Base-by-base conservation (phyloP, 2,888 invertebrate genomes). In the Hirudinaria manillensis region DNA sequence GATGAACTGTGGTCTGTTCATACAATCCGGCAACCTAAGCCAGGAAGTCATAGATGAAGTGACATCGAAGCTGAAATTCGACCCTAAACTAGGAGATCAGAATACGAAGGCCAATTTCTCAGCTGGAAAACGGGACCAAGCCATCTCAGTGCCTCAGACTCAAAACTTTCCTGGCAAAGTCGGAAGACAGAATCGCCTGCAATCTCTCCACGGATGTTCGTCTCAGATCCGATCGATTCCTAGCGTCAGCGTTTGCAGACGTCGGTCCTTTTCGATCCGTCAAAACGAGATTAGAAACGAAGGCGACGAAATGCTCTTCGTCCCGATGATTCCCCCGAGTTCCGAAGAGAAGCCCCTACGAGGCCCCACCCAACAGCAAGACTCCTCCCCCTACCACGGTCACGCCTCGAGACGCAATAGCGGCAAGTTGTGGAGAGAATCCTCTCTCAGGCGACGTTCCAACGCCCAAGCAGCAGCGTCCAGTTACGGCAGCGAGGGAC, bases 201-300 rank as follows among this genome's bases (percentile, higher is more conserved):
- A 68, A 32, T 68, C 68, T 32, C 4, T 68, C 36, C 29, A 29
- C 6, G 29, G 29, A 29, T 1, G 19, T 4, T 21, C 68, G 29
- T 34, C 68, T n/a, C 29, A 24, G 61, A 61, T 4, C n/a, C 61
- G 21, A 56, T 21, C 27, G 29, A 24, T 29, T 29, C 55, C 61
- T 2, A 65, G 65, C 34, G 55, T 73, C 34, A 73, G 53, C 36
- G 70, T 76, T 2, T 75, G 71, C 24, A 74, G 78, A 10, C 76
- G 78, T 6, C 71, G 78, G 45, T 78, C 78, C 13, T 78, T 78
- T 68, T 74, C 77, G 34, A 73, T 78, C 67, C 76, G 76, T 24
- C 76, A 76, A 6, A 67, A 75, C 21, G 78, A 77, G n/a, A 45
- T 78, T 13, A 61, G 74, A 51, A 78, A 78, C 75, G 76, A 78